Percentiles rank a stretch among this genome's conserved stretches.
Conservation (phyloP, 2,113 vertebrate species). For the Limanda limanda region DNA sequence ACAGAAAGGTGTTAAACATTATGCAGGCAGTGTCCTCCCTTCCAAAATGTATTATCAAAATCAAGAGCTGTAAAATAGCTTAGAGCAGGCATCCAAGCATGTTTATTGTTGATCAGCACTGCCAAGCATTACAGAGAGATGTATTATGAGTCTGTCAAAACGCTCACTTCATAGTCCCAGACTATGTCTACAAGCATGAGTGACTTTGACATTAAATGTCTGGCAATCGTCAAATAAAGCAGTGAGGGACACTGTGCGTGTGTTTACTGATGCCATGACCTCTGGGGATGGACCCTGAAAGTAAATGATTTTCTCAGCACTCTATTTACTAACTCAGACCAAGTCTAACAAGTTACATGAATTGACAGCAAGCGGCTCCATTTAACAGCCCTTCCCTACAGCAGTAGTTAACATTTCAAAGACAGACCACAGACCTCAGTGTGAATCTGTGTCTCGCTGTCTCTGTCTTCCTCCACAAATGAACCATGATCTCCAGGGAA, state of each 20-base stretch:
- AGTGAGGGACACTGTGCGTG: slow-evolving; percentile 26
- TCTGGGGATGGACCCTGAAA: slow-evolving; percentile 23
- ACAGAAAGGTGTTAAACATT: slow-evolving; percentile 23
- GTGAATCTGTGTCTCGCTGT: background rate
- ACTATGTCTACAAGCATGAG: slow-evolving; percentile 53
- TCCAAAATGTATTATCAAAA: slow-evolving; percentile 47
- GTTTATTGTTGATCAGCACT: slow-evolving; percentile 56
- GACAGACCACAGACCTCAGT: background rate
- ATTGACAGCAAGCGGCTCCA: background rate
- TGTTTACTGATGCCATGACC: slow-evolving; percentile 63
- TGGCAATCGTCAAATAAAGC: slow-evolving; percentile 37
- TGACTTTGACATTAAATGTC: slow-evolving; percentile 52
- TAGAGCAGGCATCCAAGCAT: slow-evolving; percentile 51
- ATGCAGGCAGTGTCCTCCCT: slow-evolving; percentile 19
- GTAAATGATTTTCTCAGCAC: background rate
- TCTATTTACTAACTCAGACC: slow-evolving; percentile 11
- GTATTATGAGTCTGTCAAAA: slow-evolving; percentile 60
- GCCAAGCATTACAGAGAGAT: slow-evolving; percentile 44
- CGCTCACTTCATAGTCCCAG: slow-evolving; percentile 33
- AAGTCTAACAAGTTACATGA: background rate
- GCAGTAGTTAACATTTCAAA: background rate
- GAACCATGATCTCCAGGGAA: background rate
- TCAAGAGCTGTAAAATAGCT: slow-evolving; percentile 60
- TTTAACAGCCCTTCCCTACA: background rate
- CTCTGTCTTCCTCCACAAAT: background rate